Evolutionary conservation across 2,888 invertebrate genomes (phyloP).

Genomic region (Leptarthrus brevirostris): DNA sequence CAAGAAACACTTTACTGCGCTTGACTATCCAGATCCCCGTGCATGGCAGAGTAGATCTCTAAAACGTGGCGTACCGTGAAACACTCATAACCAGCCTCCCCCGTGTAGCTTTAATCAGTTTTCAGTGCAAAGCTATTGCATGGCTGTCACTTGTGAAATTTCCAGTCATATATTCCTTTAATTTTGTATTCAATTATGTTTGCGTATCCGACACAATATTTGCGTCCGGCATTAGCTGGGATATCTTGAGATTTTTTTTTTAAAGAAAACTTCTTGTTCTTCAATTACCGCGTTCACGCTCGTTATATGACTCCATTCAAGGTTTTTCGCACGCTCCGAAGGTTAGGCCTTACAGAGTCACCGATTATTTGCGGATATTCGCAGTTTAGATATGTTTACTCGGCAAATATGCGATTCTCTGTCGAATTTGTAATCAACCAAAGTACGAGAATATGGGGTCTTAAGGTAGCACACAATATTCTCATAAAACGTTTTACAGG

Average conservation of each 20-base stretch:
- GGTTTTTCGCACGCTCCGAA: background rate
- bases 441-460: no score
- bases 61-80: background rate
- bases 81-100: background rate
- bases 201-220: conserved; percentile 16
- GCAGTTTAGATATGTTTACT: conserved; percentile 4
- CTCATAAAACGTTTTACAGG: no score
- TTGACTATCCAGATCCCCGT: background rate
- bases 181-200: conserved; percentile 40
- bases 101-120: conserved; percentile 10
- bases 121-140: conserved; percentile 3
- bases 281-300: background rate
- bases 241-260: background rate
- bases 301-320: background rate
- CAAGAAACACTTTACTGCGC: conserved; percentile 13
- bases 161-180: conserved; percentile 39
- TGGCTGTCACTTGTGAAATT: conserved; percentile 39
- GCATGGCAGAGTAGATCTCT: background rate
- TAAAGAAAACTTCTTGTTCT: conserved; percentile 7
- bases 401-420: no score
- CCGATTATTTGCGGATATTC: background rate
- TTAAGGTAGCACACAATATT: no score
- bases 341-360: background rate
- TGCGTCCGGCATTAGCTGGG: conserved; percentile 6
- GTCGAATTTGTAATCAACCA: background rate